phyloP scores from a whole-genome alignment of 2,797 vertebrate genomes.

The Muscicapa comitata region DNA sequence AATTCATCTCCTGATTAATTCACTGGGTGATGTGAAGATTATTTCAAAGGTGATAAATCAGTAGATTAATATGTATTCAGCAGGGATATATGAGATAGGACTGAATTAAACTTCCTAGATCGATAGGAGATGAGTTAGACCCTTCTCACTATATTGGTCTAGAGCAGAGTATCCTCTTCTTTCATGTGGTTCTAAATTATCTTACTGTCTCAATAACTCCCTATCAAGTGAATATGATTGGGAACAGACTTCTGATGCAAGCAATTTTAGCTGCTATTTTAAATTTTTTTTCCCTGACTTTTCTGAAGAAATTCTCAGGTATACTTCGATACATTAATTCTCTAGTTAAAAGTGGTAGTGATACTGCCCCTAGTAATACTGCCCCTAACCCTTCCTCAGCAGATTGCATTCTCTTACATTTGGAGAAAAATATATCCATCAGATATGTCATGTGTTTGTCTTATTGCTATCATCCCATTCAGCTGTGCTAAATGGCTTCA shows the following conservation, averaged over 20 bases:
- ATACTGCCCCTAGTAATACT: neutral
- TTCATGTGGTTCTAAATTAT: neutral
- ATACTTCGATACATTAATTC: neutral
- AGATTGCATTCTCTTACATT: neutral
- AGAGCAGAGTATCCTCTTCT: neutral
- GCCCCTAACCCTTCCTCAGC: neutral
- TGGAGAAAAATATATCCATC: neutral
- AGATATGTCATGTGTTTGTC: neutral
- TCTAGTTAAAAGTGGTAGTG: neutral
- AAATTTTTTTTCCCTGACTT: neutral
- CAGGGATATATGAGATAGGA: neutral
- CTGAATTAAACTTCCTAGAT: neutral
- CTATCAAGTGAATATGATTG: neutral
- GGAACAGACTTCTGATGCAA: neutral
- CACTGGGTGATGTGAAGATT: constrained; percentile 26
- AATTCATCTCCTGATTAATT: constrained; percentile 55
- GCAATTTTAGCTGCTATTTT: neutral
- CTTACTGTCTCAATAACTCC: neutral
- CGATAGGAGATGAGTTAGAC: neutral
- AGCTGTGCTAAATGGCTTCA: neutral
- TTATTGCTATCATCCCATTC: neutral
- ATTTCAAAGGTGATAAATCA: constrained; percentile 19
- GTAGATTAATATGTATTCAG: constrained; percentile 30
- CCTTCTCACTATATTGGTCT: neutral
- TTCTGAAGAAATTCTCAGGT: neutral